Evolutionary conservation across 2,888 invertebrate genomes (phyloP).

Genomic region (Stramonita haemastoma): DNA sequence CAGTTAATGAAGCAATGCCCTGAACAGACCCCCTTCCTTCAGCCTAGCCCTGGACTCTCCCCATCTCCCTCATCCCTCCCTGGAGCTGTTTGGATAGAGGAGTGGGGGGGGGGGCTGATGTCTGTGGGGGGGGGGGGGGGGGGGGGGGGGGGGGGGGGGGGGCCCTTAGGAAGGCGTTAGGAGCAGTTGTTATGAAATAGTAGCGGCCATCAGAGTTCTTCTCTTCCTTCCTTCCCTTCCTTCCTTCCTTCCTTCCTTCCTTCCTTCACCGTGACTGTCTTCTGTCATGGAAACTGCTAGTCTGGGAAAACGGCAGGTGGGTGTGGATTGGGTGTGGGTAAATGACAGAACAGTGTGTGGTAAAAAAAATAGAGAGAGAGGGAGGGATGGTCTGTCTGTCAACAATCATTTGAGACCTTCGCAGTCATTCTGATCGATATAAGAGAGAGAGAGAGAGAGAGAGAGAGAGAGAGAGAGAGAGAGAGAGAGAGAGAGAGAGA

Average conservation of each 20-base stretch:
- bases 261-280: no score
- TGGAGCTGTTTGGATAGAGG: neutral
- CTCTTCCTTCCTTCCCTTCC: neutral
- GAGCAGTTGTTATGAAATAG: neutral
- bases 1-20: slow-evolving; percentile 16
- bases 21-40: slow-evolving; percentile 19
- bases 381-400: neutral
- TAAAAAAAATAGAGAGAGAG: neutral
- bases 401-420: no score
- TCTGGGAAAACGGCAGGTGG: no score
- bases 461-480: slow-evolving; percentile 10
- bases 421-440: no score
- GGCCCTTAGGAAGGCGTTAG: slow-evolving; percentile 34
- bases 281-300: no score
- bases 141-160: neutral
- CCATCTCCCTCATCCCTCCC: neutral
- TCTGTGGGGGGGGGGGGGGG: neutral
- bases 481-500: neutral
- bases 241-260: neutral
- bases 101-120: neutral
- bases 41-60: slow-evolving; percentile 2
- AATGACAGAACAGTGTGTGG: no score
- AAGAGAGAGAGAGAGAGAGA: slow-evolving; percentile 10
- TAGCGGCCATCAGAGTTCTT: neutral
- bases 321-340: no score